A percentile compares a stretch with the other conserved stretches of the same genome.
These are phyloP conservation scores for Pseudococcus viburni DNA, from an alignment of 2,888 invertebrate species.

Conservation along the genomic window DNA sequence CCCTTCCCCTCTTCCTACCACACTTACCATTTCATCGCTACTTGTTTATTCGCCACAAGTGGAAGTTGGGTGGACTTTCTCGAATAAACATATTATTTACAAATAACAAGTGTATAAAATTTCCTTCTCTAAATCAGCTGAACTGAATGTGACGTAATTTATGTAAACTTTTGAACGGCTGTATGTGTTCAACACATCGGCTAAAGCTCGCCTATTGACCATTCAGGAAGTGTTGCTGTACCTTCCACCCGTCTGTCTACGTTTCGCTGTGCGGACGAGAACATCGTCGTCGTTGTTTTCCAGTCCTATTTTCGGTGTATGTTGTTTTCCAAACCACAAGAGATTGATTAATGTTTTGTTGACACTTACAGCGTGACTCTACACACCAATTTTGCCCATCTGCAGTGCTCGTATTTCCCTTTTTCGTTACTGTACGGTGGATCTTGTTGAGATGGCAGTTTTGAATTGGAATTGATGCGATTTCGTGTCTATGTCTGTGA, in stretches of 20 bases:
- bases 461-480: no score
- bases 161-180: slow-evolving; percentile 45
- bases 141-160: slow-evolving; percentile 59
- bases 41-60: not conserved
- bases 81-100: slow-evolving; percentile 30
- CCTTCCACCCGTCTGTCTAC: not conserved
- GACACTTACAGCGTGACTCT: slow-evolving; percentile 42
- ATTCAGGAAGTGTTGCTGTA: slow-evolving; percentile 27
- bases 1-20: not conserved
- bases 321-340: slow-evolving; percentile 50
- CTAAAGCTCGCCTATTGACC: slow-evolving; percentile 5
- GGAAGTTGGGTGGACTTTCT: slow-evolving; percentile 12
- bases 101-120: slow-evolving; percentile 36
- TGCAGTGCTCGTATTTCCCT: not conserved
- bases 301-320: slow-evolving; percentile 21
- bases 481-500: no score
- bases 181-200: not conserved
- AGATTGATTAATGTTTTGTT: slow-evolving; percentile 56
- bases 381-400: slow-evolving; percentile 1
- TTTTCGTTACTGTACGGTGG: no score
- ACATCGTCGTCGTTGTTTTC: slow-evolving; percentile 34
- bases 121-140: slow-evolving; percentile 56
- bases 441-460: no score
- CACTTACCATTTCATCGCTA: not conserved
- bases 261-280: not conserved